Evolutionary conservation across 2,113 vertebrate species (phyloP).

Genomic region (Caranx ignobilis): DNA sequence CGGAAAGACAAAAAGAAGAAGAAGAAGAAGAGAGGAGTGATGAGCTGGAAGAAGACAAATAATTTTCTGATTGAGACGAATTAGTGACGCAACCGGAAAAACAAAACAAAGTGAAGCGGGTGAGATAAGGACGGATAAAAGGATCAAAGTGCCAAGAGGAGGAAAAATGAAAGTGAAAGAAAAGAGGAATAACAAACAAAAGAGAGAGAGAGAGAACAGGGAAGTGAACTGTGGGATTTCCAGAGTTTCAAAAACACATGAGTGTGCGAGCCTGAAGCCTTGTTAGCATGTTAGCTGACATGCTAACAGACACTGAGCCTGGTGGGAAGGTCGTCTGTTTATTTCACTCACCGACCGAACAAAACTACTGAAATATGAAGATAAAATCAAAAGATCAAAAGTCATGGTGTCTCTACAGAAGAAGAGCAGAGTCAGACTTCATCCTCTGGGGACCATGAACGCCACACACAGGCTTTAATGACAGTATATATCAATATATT

Average conservation of each 20-base stretch:
- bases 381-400: too few relatives aligned
- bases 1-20: neutral
- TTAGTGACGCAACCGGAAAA: neutral
- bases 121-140: slow-evolving; percentile 11
- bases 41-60: neutral
- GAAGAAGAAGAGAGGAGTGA: neutral
- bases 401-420: too few relatives aligned
- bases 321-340: too few relatives aligned
- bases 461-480: too few relatives aligned
- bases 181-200: neutral
- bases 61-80: slow-evolving; percentile 20
- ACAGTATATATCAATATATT: too few relatives aligned
- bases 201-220: neutral
- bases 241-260: neutral
- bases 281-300: neutral
- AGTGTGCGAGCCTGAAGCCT: too few relatives aligned
- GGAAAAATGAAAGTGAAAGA: slow-evolving; percentile 38
- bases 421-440: too few relatives aligned
- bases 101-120: neutral
- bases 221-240: neutral
- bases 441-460: too few relatives aligned
- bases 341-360: too few relatives aligned
- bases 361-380: too few relatives aligned
- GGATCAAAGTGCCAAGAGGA: slow-evolving; percentile 29
- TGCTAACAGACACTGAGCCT: too few relatives aligned